phyloP scores from a whole-genome alignment of 2,113 vertebrate species.

The Irena cyanogastra region DNA sequence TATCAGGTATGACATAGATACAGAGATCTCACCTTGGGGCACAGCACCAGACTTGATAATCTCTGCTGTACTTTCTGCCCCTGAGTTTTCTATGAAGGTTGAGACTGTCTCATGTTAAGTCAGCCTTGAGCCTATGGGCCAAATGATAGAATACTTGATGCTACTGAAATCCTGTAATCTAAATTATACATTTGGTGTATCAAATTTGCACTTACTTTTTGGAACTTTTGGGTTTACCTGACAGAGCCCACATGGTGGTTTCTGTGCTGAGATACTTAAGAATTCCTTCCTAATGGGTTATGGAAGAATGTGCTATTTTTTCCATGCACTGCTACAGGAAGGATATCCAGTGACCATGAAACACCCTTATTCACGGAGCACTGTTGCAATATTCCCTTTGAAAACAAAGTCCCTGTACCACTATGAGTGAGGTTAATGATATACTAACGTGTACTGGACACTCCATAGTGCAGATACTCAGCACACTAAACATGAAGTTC shows the following conservation, averaged over 20 bases:
- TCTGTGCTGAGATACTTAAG: not conserved
- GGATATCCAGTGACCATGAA: rapidly evolving
- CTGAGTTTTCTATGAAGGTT: not conserved
- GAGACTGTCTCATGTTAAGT: not conserved
- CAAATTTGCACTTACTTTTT: not conserved
- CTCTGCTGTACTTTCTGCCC: not conserved
- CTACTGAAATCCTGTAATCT: not conserved
- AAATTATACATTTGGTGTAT: not conserved
- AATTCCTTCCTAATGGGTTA: not conserved
- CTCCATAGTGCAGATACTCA: not conserved
- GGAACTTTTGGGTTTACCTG: not conserved
- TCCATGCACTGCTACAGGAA: not conserved
- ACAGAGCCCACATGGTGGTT: not conserved
- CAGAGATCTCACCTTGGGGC: slow-evolving; percentile 7
- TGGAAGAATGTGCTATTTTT: not conserved
- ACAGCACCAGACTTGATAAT: not conserved
- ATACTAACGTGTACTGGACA: not conserved
- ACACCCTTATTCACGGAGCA: not conserved
- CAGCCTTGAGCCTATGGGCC: not conserved
- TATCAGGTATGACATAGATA: not conserved
- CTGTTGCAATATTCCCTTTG: not conserved
- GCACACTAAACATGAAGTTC: not conserved
- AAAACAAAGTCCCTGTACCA: not conserved
- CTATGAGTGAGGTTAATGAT: not conserved
- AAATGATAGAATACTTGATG: not conserved